A percentile compares a stretch with the other conserved stretches of the same genome.
phyloP scores from a whole-genome alignment of 2,797 vertebrate genomes.

The Fistularia tabacaria region DNA sequence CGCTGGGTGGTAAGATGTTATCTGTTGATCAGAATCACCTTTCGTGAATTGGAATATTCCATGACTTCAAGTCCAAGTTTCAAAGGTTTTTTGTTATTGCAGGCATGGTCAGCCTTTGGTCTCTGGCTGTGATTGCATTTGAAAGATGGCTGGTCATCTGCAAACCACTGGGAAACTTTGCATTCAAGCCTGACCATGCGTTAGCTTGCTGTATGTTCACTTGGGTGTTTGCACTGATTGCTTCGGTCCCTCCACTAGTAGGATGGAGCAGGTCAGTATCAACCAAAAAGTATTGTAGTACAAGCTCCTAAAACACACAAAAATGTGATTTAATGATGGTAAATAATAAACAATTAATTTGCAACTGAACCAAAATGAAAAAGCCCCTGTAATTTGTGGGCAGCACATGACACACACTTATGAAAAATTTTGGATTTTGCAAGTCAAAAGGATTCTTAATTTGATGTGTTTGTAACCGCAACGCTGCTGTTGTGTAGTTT shows the following conservation, averaged over 20 bases:
- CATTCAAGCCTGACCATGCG: constrained; percentile 71
- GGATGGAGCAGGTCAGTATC: constrained; percentile 77
- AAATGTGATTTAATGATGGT: too few species aligned
- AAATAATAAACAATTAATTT: too few species aligned
- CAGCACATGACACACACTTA: too few species aligned
- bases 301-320: too few species aligned
- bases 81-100: constrained; percentile 21
- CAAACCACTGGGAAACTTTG: constrained; percentile 76
- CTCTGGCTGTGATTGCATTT: constrained; percentile 74
- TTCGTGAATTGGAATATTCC: not conserved
- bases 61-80: not conserved
- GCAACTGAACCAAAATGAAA: too few species aligned
- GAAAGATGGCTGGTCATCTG: constrained; percentile 79
- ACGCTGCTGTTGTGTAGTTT: too few species aligned
- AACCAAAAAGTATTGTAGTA: not conserved
- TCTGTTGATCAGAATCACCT: too few species aligned
- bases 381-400: too few species aligned
- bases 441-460: too few species aligned
- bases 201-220: constrained; percentile 66
- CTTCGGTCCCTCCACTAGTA: constrained; percentile 68
- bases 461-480: too few species aligned
- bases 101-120: constrained; percentile 82
- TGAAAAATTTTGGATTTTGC: too few species aligned
- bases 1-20: constrained; percentile 66
- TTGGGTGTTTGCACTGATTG: constrained; percentile 62